phyloP scores from a whole-genome alignment of 2,113 vertebrate genomes.

The Colossoma macropomum region DNA sequence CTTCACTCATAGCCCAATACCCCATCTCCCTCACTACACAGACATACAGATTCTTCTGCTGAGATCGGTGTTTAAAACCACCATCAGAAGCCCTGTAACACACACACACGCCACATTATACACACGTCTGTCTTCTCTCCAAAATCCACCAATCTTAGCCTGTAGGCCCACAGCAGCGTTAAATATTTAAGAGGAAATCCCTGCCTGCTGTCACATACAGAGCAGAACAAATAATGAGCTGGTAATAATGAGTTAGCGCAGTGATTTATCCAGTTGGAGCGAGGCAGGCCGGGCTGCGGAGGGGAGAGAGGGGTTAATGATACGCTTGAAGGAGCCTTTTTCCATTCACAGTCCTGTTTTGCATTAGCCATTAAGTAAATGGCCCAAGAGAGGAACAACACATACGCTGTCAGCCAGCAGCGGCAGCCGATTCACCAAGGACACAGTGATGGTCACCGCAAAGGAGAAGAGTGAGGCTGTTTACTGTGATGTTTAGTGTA shows the following conservation, averaged over 20 bases:
- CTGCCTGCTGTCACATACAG: conserved; percentile 57
- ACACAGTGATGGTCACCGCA: conserved; percentile 35
- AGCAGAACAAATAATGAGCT: conserved; percentile 67
- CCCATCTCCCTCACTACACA: no score
- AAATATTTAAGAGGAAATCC: conserved; percentile 65
- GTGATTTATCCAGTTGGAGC: conserved; percentile 67
- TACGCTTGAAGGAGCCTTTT: conserved; percentile 69
- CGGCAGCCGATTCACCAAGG: conserved; percentile 46
- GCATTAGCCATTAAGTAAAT: conserved; percentile 77
- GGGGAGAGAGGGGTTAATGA: conserved; percentile 67
- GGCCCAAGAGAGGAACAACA: conserved; percentile 61
- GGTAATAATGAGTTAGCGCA: conserved; percentile 62
- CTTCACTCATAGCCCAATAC: no score
- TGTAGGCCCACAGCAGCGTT: conserved; percentile 47
- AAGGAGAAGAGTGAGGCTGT: background rate
- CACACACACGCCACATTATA: background rate
- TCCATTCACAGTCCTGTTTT: conserved; percentile 64
- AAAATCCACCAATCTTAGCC: background rate
- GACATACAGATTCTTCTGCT: no score
- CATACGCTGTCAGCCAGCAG: conserved; percentile 56
- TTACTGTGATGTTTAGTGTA: no score
- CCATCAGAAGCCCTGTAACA: background rate
- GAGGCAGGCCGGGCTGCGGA: conserved; percentile 51
- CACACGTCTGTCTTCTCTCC: background rate
- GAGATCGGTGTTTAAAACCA: background rate